phyloP scores from a whole-genome alignment of 2,888 invertebrate genomes.

The Lithophane socia region DNA sequence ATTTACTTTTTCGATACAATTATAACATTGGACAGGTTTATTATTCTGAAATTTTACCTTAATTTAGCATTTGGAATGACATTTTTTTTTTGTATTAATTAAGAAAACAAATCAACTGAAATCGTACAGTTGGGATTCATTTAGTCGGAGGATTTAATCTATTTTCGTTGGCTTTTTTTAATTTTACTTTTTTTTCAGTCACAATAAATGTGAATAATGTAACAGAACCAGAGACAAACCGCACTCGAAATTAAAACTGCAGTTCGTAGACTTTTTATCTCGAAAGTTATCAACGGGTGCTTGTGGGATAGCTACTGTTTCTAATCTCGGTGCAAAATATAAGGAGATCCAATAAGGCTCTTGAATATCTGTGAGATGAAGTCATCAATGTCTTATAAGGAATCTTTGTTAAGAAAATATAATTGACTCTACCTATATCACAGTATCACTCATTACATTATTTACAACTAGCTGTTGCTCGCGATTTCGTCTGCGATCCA shows the following conservation, averaged over 20 bases:
- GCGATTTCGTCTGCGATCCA: too few species aligned
- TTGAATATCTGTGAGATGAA: conserved; percentile 59
- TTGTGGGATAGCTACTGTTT: conserved; percentile 29
- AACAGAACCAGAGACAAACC: conserved; percentile 7
- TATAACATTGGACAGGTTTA: conserved; percentile 2
- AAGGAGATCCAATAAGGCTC: conserved; percentile 43
- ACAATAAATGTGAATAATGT: conserved; percentile 14
- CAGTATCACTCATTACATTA: not conserved
- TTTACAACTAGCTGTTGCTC: too few species aligned
- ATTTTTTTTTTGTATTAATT: conserved; percentile 22
- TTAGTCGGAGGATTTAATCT: conserved; percentile 1
- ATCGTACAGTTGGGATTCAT: conserved; percentile 33
- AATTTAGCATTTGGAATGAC: conserved; percentile 18
- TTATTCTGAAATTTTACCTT: conserved; percentile 12
- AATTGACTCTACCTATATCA: conserved; percentile 19
- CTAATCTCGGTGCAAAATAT: conserved; percentile 58
- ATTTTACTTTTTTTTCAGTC: conserved; percentile 1
- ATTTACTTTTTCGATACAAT: conserved; percentile 30
- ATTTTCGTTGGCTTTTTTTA: not conserved
- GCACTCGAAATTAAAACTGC: conserved; percentile 32
- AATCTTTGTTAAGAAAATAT: conserved; percentile 51
- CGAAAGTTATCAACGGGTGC: conserved; percentile 32
- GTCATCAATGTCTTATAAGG: conserved; percentile 55
- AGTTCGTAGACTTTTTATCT: conserved; percentile 41
- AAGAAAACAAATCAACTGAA: conserved; percentile 19